Conservation (phyloP, 53 echinoderm and acorn worm genomes). For the Apostichopus leukothele region DNA sequence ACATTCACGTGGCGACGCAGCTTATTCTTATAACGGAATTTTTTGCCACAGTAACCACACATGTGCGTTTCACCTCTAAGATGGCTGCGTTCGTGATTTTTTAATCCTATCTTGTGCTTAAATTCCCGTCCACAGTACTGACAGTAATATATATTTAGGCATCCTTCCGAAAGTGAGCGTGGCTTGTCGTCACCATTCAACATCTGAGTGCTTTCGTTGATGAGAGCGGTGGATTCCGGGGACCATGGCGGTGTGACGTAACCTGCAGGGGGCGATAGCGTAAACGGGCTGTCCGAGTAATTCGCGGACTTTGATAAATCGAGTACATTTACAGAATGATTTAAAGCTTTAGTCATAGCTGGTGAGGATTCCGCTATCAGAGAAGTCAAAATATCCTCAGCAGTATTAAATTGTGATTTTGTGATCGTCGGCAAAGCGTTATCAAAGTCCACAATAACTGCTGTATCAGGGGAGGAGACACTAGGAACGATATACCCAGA, state of each 20-base stretch:
- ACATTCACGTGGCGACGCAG: constrained; percentile 71
- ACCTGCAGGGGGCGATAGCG: background rate
- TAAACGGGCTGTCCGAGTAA: background rate
- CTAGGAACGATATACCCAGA: too few species aligned
- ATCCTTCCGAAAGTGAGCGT: background rate
- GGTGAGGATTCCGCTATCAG: constrained; percentile 9
- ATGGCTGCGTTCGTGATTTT: constrained; percentile 86
- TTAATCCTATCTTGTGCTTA: constrained; percentile 78
- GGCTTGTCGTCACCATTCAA: too few species aligned
- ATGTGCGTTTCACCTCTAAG: constrained; percentile 56
- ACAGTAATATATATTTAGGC: constrained; percentile 34
- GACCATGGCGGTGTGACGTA: constrained; percentile 17
- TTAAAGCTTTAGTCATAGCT: background rate
- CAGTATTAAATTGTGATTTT: background rate
- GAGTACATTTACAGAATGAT: background rate
- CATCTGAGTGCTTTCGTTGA: background rate
- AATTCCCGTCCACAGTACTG: constrained; percentile 63
- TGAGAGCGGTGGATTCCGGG: background rate
- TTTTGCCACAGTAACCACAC: constrained; percentile 72
- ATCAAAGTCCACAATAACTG: too few species aligned
- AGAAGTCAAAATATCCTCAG: constrained; percentile 15
- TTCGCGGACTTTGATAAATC: background rate
- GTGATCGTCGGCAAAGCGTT: background rate
- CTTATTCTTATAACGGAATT: constrained; percentile 82
- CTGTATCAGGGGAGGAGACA: too few species aligned